Percentiles rank a stretch among this genome's conserved stretches.
phyloP scores from a whole-genome alignment of 2,888 invertebrate genomes.

The Agrotis puta region DNA sequence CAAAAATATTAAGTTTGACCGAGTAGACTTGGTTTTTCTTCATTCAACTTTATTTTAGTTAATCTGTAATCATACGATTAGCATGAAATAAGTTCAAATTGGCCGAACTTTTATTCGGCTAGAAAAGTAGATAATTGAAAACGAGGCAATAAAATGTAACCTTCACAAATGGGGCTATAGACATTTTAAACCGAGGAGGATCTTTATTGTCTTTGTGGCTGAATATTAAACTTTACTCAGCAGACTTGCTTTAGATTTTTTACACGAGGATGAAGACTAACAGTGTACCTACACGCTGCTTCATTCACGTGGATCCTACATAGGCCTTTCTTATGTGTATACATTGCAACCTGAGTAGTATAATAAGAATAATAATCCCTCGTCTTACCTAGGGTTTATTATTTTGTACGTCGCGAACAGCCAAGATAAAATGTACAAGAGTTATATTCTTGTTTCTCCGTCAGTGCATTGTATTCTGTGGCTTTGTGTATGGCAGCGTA shows the following conservation, averaged over 20 bases:
- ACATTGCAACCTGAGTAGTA: constrained; percentile 3
- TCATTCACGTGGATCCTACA: constrained; percentile 13
- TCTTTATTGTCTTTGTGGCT: constrained; percentile 48
- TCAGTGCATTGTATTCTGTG: constrained; percentile 24
- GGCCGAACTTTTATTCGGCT: constrained; percentile 34
- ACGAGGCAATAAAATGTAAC: constrained; percentile 39
- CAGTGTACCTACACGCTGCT: constrained; percentile 2
- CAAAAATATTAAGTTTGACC: too few relatives aligned
- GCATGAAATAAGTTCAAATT: background rate
- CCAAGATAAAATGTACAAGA: constrained; percentile 7
- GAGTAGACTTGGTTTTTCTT: background rate
- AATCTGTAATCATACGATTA: constrained; percentile 6
- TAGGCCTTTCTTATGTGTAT: constrained; percentile 13
- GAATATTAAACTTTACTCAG: constrained; percentile 51
- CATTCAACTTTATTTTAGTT: background rate
- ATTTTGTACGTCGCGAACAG: constrained; percentile 17
- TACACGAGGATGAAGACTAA: constrained; percentile 8
- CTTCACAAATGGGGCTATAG: constrained; percentile 44
- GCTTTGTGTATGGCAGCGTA: constrained; percentile 29
- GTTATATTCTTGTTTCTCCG: constrained; percentile 13
- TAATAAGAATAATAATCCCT: constrained; percentile 11
- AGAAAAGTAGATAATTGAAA: constrained; percentile 47
- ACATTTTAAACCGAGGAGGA: constrained; percentile 42
- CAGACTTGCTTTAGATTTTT: constrained; percentile 27
- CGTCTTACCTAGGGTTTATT: constrained; percentile 13